Percentiles rank a stretch among this genome's conserved stretches.
Evolutionary conservation across 1,140 invertebrate genomes (phyloP).

Genomic region (Drosophila miranda): DNA sequence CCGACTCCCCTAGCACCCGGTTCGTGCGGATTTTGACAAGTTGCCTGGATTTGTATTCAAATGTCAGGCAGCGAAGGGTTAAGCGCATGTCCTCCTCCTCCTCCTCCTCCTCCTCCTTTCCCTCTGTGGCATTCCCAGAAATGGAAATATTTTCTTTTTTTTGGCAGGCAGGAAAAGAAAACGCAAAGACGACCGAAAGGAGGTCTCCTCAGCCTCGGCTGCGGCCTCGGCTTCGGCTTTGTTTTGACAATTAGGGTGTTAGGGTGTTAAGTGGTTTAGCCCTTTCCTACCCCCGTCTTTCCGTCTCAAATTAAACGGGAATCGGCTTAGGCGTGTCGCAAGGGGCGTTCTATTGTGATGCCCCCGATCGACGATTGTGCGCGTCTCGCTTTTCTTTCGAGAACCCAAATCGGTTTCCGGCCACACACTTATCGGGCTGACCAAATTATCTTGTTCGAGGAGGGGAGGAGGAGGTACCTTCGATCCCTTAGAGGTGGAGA

Average conservation of each 20-base stretch:
- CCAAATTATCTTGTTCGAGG: no score
- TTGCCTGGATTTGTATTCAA: constrained; percentile 73
- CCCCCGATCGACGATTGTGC: constrained; percentile 25
- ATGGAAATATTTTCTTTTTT: constrained; percentile 41
- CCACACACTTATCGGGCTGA: constrained; percentile 3
- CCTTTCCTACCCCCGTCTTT: constrained; percentile 59
- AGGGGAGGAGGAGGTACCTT: no score
- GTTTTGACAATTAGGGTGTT: constrained; percentile 82
- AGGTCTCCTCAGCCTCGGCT: constrained; percentile 15
- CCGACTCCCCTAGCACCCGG: not conserved
- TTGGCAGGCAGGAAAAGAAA: not conserved
- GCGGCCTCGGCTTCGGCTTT: constrained; percentile 46
- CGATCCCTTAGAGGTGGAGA: no score
- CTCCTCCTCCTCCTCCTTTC: not conserved
- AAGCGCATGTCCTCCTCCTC: constrained; percentile 29
- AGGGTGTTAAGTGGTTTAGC: constrained; percentile 81
- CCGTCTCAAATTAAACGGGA: constrained; percentile 74
- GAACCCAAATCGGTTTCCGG: constrained; percentile 50
- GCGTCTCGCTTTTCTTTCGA: constrained; percentile 16
- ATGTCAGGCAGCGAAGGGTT: constrained; percentile 73
- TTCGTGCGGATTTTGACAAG: constrained; percentile 67
- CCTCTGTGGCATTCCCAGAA: constrained; percentile 38
- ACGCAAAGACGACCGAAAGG: not conserved
- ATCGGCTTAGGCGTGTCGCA: constrained; percentile 72
- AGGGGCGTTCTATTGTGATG: constrained; percentile 72